phyloP scores from a whole-genome alignment of 30 jellyfish, hydroid and myxozoan genomes.

The Rhopilema esculentum region DNA sequence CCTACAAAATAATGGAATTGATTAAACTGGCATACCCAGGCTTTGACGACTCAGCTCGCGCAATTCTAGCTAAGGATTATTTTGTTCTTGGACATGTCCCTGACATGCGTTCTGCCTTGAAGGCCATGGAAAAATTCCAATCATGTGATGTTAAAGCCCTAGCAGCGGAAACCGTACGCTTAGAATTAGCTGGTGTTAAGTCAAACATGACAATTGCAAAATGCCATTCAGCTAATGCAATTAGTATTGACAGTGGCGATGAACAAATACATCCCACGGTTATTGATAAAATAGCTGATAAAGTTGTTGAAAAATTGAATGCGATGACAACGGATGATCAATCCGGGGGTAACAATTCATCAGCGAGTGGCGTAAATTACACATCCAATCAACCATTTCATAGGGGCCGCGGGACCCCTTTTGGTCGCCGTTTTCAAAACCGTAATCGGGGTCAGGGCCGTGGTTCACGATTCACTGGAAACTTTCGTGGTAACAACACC shows the following conservation, averaged over 20 bases:
- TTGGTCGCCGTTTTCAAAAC: too few species aligned
- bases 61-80: conserved; percentile 42
- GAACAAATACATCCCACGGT: not conserved
- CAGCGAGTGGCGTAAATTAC: too few species aligned
- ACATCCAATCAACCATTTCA: too few species aligned
- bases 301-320: too few species aligned
- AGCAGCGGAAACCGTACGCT: conserved; percentile 24
- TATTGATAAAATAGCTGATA: too few species aligned
- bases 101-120: conserved; percentile 26
- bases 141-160: not conserved
- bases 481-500: too few species aligned
- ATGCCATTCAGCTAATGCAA: not conserved
- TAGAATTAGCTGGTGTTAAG: conserved; percentile 6
- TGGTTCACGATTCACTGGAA: too few species aligned
- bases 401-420: too few species aligned
- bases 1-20: conserved; percentile 12
- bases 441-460: too few species aligned
- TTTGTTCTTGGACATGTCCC: conserved; percentile 18
- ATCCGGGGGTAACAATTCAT: too few species aligned
- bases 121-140: not conserved
- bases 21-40: conserved; percentile 42
- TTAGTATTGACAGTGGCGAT: not conserved
- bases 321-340: too few species aligned
- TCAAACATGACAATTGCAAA: not conserved
- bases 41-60: conserved; percentile 22